Conservation (phyloP, 2,797 vertebrate species). For the Pteronotus mesoamericanus region DNA sequence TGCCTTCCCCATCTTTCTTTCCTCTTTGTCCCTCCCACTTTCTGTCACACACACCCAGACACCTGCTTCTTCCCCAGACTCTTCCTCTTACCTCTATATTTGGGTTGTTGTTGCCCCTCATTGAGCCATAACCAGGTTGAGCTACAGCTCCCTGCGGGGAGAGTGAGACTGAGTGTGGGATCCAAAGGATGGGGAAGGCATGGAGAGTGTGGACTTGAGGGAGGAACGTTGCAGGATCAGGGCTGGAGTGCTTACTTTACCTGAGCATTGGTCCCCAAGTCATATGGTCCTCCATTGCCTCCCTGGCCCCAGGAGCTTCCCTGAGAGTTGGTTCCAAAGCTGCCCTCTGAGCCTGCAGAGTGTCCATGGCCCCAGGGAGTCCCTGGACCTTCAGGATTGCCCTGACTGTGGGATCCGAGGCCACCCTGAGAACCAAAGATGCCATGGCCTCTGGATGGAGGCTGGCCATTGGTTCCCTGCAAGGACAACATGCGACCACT, state of each 20-base stretch:
- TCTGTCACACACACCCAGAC: neutral
- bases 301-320: conserved; percentile 31
- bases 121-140: conserved; percentile 42
- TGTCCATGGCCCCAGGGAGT: neutral
- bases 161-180: neutral
- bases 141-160: conserved; percentile 49
- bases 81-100: conserved; percentile 51
- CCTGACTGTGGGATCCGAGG: neutral
- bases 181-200: neutral
- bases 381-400: neutral
- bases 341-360: neutral
- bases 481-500: neutral
- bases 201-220: neutral
- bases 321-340: conserved; percentile 26
- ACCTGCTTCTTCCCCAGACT: neutral
- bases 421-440: neutral
- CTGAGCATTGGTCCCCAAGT: neutral
- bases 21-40: neutral
- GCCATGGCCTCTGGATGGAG: conserved; percentile 26
- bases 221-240: neutral
- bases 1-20: neutral
- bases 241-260: neutral
- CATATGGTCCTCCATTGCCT: neutral
- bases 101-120: neutral
- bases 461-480: conserved; percentile 42